Evolutionary conservation across 92 coral and sea anemone genomes (phyloP).

Genomic region (Pocillopora meandrina): DNA sequence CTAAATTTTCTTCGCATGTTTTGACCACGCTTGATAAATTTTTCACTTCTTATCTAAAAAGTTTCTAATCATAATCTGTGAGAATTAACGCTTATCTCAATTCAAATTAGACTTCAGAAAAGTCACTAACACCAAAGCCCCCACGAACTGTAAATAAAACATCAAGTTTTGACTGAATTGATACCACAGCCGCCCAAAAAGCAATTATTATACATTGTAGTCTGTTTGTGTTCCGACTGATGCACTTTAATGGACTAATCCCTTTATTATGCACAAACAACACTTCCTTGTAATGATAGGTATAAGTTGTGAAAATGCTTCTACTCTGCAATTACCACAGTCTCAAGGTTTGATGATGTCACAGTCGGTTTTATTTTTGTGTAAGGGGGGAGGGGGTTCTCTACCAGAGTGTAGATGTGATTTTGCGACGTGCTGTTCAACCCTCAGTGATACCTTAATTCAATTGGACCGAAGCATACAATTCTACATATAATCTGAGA

Average conservation of each 20-base stretch:
- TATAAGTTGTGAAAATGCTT: too few relatives aligned
- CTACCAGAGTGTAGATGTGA: too few relatives aligned
- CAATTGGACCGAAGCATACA: too few relatives aligned
- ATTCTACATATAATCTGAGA: too few relatives aligned
- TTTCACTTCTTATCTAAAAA: neutral
- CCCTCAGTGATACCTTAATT: too few relatives aligned
- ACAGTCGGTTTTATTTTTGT: too few relatives aligned
- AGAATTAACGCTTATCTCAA: constrained; percentile 2
- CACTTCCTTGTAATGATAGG: neutral
- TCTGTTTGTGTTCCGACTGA: neutral
- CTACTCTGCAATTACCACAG: too few relatives aligned
- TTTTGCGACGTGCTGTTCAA: too few relatives aligned
- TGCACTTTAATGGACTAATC: neutral
- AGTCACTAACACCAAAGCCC: neutral
- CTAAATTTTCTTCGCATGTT: neutral
- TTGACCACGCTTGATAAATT: neutral
- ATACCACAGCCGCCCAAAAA: neutral
- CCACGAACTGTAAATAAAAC: constrained; percentile 13
- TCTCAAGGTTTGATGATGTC: too few relatives aligned
- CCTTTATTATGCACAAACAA: neutral
- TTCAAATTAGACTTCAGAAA: neutral
- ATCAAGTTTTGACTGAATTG: neutral
- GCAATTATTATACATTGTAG: neutral
- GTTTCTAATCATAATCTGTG: neutral
- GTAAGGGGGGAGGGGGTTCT: too few relatives aligned